A percentile compares a stretch with the other conserved stretches of the same genome.
Conservation (phyloP, 1,140 invertebrate genomes). For the Drosophila funebris region DNA sequence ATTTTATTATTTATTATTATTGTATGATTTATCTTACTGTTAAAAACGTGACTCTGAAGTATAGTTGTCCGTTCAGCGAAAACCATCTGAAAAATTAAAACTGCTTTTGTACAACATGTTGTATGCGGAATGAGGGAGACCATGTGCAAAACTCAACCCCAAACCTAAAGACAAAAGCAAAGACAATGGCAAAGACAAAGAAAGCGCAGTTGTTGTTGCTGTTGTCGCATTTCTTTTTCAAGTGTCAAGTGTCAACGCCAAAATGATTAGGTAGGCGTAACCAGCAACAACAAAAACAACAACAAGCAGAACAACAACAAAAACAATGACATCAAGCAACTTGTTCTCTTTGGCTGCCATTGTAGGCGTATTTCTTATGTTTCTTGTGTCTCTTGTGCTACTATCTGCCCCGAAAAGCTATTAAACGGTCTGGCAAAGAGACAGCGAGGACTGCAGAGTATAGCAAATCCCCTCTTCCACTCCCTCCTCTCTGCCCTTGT, state of each 20-base stretch:
- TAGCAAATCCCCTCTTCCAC: not conserved
- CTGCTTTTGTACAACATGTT: slow-evolving; percentile 41
- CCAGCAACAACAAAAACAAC: slow-evolving; percentile 31
- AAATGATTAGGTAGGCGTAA: slow-evolving; percentile 80
- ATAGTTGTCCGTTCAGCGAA: too few relatives aligned
- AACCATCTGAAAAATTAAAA: slow-evolving; percentile 54
- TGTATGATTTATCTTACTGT: too few relatives aligned
- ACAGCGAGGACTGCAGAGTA: slow-evolving; percentile 13
- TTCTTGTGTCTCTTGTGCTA: slow-evolving; percentile 14
- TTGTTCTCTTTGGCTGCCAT: slow-evolving; percentile 33
- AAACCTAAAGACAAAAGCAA: slow-evolving; percentile 22
- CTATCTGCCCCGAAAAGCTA: slow-evolving; percentile 53
- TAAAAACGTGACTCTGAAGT: too few relatives aligned
- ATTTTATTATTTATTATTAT: too few relatives aligned
- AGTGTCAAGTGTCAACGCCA: slow-evolving; percentile 80
- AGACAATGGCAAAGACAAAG: slow-evolving; percentile 26
- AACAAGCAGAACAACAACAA: slow-evolving; percentile 5
- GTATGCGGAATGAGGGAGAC: slow-evolving; percentile 23
- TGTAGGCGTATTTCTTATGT: slow-evolving; percentile 49
- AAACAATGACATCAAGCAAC: slow-evolving; percentile 28
- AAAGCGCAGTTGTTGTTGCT: slow-evolving; percentile 25
- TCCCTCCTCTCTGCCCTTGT: not conserved
- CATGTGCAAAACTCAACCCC: not conserved
- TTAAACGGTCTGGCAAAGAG: slow-evolving; percentile 48
- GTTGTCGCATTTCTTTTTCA: slow-evolving; percentile 58